Base-by-base conservation (phyloP, 1,140 invertebrate genomes). In the Anastatus disparis region DNA sequence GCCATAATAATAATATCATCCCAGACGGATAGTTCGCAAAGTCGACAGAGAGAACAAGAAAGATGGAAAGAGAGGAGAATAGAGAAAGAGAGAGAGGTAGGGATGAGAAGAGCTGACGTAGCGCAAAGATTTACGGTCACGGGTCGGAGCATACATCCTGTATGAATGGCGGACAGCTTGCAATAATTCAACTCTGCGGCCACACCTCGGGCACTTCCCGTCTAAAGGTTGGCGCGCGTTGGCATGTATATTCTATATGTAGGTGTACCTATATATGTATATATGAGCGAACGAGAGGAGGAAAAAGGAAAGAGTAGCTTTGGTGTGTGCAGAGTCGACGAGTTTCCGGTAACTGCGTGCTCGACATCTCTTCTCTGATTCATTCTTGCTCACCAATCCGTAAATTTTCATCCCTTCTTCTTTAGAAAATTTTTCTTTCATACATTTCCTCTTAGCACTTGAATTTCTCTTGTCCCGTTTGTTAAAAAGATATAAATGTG, bases 171-270 rank as follows among this genome's bases (percentile, higher is more conserved):
- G 80, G 81, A 78, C 79, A 82, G 78, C 78, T 81, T 82, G 81
- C 79, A 84, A 83, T 84, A 83, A 84, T 83, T 84, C 81, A 84
- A 82, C 79, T 84, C 79, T 77, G 80, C 81, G 81, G 78, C 82
- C 83, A 84, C 82, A 84, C 82, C 82, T 84, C 78, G 81, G 78
- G 81, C 78, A 82, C 82, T 84, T 84, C 78, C 81, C 80, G 81
- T 83, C 82, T 77, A 78, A 76, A 82, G 78, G 75, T 76, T 77
- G 77, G 63, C 62, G 71, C 53, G 58, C 63, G n/a, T n/a, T n/a
- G n/a, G n/a, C n/a, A n/a, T n/a, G n/a, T n/a, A n/a, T n/a, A n/a
- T 62, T 66, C 40, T 35, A 4, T 10, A 10, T 38, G n/a, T 22
- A 40, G 15, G 22, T n/a, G 3, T 55, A 35, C 50, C 20, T 44